These are phyloP conservation scores for Blastobasis adustella DNA, from an alignment of 2,888 invertebrate species.

Conservation along the genomic window DNA sequence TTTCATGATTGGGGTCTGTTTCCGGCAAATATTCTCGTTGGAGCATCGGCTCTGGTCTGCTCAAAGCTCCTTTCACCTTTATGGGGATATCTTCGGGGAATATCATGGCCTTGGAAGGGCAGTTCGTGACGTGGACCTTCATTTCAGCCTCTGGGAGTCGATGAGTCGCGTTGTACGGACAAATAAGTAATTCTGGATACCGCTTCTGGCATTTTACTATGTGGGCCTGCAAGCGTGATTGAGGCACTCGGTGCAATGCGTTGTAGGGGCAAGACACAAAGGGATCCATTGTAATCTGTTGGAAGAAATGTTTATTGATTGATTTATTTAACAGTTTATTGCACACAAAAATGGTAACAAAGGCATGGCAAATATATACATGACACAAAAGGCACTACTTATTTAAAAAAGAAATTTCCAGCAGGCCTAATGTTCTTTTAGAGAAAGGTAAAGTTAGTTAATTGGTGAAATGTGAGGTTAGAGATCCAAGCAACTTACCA, in stretches of 20 bases:
- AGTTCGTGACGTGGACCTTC: slow-evolving; percentile 24
- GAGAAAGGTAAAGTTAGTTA: no score
- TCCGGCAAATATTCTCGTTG: slow-evolving; percentile 30
- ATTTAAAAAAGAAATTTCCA: no score
- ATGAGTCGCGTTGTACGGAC: slow-evolving; percentile 74
- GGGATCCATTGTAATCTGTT: slow-evolving; percentile 20
- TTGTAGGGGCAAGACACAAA: slow-evolving; percentile 74
- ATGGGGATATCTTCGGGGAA: slow-evolving; percentile 16
- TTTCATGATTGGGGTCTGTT: slow-evolving; percentile 37
- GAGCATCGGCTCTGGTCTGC: slow-evolving; percentile 21
- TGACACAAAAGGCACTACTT: no score
- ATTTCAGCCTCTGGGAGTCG: slow-evolving; percentile 48
- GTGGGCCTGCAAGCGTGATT: slow-evolving; percentile 68
- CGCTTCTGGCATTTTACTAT: slow-evolving; percentile 69
- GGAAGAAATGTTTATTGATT: neutral
- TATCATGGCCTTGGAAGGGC: slow-evolving; percentile 20
- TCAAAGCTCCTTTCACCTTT: slow-evolving; percentile 11
- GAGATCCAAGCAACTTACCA: no score
- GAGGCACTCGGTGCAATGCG: slow-evolving; percentile 56
- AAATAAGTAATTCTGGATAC: slow-evolving; percentile 52
- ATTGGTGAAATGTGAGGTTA: no score
- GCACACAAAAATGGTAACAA: no score
- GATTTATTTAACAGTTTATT: neutral
- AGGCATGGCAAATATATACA: no score
- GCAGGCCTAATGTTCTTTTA: no score